Percentiles rank a stretch among this genome's conserved stretches.
Evolutionary conservation across 2,888 invertebrate species (phyloP).

Genomic region (Tridacna gigas): DNA sequence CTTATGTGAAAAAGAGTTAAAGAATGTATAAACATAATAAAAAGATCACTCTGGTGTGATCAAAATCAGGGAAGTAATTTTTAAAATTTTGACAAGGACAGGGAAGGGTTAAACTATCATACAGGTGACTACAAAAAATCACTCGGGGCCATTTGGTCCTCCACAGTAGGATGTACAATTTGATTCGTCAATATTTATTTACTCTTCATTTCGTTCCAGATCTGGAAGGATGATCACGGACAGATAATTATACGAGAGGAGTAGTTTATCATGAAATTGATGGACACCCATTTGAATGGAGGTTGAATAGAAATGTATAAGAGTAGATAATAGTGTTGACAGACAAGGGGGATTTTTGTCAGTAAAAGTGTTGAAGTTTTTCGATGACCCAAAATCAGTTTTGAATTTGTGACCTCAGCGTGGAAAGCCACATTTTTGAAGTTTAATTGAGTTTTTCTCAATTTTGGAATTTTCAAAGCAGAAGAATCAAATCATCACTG

Average conservation of each 20-base stretch:
- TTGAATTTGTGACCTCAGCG: constrained; percentile 41
- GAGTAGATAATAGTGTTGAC: constrained; percentile 15
- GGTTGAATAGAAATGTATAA: constrained; percentile 14
- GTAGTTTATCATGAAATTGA: constrained; percentile 16
- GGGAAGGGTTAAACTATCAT: not conserved
- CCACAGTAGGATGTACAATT: constrained; percentile 24
- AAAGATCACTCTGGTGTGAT: too few relatives aligned
- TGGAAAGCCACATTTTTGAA: constrained; percentile 53
- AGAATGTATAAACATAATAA: too few relatives aligned
- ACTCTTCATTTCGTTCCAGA: constrained; percentile 41
- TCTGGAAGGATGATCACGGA: constrained; percentile 13
- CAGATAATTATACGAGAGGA: constrained; percentile 34
- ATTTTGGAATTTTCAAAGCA: constrained; percentile 27
- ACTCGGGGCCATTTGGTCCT: constrained; percentile 19
- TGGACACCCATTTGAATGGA: constrained; percentile 29
- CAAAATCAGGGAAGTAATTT: too few relatives aligned
- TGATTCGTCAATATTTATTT: constrained; percentile 50
- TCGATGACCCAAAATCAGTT: constrained; percentile 48
- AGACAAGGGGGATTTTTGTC: not conserved
- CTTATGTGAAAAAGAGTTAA: too few relatives aligned
- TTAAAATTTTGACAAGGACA: not conserved
- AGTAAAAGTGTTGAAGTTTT: constrained; percentile 37
- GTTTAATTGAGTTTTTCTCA: constrained; percentile 47
- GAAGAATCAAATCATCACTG: constrained; percentile 20
- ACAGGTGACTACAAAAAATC: constrained; percentile 14